Evolutionary conservation across 2,888 invertebrate species (phyloP).

Genomic region (Anodontia alba): DNA sequence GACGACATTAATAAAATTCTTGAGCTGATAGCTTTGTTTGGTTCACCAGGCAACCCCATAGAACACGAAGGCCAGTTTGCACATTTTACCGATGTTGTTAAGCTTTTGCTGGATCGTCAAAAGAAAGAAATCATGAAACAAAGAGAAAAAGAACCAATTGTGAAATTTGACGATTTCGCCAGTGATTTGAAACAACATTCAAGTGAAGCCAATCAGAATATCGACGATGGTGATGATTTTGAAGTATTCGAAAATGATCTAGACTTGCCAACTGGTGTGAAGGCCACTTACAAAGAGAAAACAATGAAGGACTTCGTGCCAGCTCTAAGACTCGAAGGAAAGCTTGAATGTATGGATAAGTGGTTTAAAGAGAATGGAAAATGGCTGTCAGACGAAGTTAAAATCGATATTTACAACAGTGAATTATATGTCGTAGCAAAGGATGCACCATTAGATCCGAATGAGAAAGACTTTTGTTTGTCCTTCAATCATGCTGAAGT

Average conservation of each 20-base stretch:
- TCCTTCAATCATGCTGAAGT: conserved; percentile 60
- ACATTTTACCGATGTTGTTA: conserved; percentile 32
- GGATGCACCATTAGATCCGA: conserved; percentile 47
- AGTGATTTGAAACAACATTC: neutral
- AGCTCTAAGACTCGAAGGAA: conserved; percentile 48
- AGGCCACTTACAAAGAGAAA: conserved; percentile 34
- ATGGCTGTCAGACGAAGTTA: conserved; percentile 47
- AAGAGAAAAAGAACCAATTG: neutral
- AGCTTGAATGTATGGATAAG: conserved; percentile 36
- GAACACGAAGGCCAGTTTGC: conserved; percentile 19
- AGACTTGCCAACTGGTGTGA: neutral
- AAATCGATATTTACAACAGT: conserved; percentile 47
- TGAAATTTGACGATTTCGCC: neutral
- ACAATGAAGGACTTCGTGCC: conserved; percentile 64
- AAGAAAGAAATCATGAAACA: neutral
- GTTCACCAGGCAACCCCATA: conserved; percentile 23
- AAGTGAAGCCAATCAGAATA: neutral
- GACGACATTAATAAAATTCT: conserved; percentile 26
- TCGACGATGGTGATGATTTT: neutral
- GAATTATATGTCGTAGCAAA: conserved; percentile 59
- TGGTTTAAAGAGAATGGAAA: conserved; percentile 40
- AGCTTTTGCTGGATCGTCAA: conserved; percentile 23
- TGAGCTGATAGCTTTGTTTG: conserved; percentile 18
- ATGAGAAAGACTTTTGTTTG: conserved; percentile 59
- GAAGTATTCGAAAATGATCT: neutral